Conservation (phyloP, 2,888 invertebrate genomes). For the Heliconius hortense region DNA sequence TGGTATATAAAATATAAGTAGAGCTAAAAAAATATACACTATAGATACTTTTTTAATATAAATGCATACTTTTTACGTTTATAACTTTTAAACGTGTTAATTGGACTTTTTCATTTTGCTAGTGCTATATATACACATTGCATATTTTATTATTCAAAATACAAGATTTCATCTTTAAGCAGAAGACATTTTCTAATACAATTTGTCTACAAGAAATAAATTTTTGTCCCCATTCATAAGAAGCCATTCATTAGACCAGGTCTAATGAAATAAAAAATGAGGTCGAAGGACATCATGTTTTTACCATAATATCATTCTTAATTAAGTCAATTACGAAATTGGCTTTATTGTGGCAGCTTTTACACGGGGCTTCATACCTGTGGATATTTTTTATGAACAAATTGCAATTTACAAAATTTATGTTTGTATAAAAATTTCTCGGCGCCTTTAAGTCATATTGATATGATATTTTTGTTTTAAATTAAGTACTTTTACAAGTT, state of each 20-base stretch:
- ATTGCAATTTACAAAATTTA: too few relatives aligned
- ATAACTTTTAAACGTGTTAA: too few relatives aligned
- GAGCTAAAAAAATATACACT: too few relatives aligned
- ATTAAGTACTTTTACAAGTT: background rate
- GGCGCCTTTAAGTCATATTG: background rate
- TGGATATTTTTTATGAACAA: background rate
- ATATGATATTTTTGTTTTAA: background rate
- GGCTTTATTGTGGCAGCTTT: constrained; percentile 1
- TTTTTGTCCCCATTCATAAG: constrained; percentile 25
- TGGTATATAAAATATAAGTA: too few relatives aligned
- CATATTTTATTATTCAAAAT: background rate
- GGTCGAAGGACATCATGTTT: constrained; percentile 37
- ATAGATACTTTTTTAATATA: too few relatives aligned
- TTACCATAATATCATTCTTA: constrained; percentile 24
- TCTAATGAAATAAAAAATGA: constrained; percentile 34
- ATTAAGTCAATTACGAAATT: constrained; percentile 22
- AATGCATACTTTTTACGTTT: too few relatives aligned
- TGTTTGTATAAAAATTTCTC: too few relatives aligned
- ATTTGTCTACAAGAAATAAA: constrained; percentile 25
- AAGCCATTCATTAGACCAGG: constrained; percentile 39
- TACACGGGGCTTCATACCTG: background rate
- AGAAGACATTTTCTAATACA: background rate
- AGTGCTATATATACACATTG: background rate
- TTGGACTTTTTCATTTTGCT: too few relatives aligned
- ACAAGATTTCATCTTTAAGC: background rate